Base-by-base conservation (phyloP, 2,113 vertebrate species). In the Phocoena sinus region DNA sequence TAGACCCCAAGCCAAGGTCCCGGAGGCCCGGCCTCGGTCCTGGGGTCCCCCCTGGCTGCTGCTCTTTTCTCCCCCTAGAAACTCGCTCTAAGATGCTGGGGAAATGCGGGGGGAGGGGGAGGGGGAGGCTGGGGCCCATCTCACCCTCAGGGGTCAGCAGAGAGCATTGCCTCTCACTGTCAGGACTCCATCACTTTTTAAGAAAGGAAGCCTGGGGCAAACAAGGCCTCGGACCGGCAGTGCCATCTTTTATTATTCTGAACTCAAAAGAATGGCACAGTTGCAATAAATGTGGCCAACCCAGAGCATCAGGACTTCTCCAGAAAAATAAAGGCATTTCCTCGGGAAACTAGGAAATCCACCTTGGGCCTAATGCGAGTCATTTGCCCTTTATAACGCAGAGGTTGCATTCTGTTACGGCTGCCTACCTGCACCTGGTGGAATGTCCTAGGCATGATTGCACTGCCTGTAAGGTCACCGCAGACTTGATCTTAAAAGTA, bases 191-290 rank as follows among this genome's bases (percentile, higher is more conserved):
- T 23, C 6, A 2, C 6, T 76, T 23, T 17, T 62, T 38, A 65
- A 44, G 74, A 53, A 71, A 25, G 0, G 33, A 44, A 74, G 33
- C 23, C 1, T 1, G 58, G 60, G 76, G 50, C 44, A 5, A 2
- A 18, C 25, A 4, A 15, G 76, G 25, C 20, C 47, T 44, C n/a
- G 7, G 0, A 17, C 53, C 53, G 5, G 14, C 10, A 6, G 0
- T 6, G 17, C 20, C 4, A 20, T 6, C 47, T 71, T 81, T 58
- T 13, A 50, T 44, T 70, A 62, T 56, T 67, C 33, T 60, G 56
- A 33, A n/a, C n/a, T 9, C 74, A 50, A 11, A 68, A 68, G 41
- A 3, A 5, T 0, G 6, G 2, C 2, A 13, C 18, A 0, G 8
- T 10, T 5, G 28, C 33, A 33, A 11, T 5, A 0, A 38, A 5